phyloP scores from a whole-genome alignment of 1,140 invertebrate species.

The Diachasmimorpha longicaudata region DNA sequence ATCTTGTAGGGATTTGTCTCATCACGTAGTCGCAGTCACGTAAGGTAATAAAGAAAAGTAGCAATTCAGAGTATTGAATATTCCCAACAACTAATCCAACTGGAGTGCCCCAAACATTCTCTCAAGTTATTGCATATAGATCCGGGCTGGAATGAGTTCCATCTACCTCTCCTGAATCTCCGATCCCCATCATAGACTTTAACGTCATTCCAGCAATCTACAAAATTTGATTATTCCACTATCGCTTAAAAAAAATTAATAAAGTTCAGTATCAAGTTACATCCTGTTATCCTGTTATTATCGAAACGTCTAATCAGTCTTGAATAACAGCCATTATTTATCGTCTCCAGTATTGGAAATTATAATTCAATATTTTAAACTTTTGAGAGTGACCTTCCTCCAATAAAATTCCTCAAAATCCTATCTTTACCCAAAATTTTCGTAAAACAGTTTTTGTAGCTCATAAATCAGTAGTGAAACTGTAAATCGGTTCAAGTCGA shows the following conservation, averaged over 20 bases:
- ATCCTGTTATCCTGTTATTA: background rate
- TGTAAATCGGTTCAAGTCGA: too few species aligned
- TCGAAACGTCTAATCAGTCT: background rate
- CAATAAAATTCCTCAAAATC: too few species aligned
- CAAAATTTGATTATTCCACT: background rate
- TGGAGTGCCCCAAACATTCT: background rate
- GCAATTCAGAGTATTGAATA: background rate
- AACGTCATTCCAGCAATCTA: background rate
- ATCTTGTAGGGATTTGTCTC: background rate
- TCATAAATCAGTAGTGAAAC: too few species aligned
- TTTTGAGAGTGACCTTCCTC: background rate
- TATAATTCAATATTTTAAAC: background rate
- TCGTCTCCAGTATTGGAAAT: background rate
- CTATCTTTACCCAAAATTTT: too few species aligned
- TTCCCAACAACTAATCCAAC: background rate
- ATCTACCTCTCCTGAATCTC: background rate
- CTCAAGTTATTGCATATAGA: background rate
- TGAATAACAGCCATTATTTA: background rate
- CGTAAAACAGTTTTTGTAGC: too few species aligned
- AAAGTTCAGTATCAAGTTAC: background rate
- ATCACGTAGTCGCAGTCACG: background rate
- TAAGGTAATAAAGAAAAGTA: background rate
- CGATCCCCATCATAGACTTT: background rate
- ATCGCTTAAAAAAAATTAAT: background rate
- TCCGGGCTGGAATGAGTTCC: background rate